phyloP scores from a whole-genome alignment of 2,113 vertebrate genomes.

The Capreolus pygargus region DNA sequence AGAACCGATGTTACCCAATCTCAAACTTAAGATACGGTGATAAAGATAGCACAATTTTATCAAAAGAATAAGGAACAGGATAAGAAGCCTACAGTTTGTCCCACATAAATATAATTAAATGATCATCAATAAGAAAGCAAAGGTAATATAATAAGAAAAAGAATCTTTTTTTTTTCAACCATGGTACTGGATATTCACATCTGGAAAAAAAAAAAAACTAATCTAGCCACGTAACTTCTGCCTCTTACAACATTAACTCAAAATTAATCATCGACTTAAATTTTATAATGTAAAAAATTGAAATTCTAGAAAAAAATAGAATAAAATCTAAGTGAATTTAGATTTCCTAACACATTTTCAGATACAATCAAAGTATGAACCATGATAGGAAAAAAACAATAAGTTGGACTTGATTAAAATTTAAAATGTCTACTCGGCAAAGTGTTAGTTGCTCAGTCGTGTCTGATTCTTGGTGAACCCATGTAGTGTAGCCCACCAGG shows the following conservation, averaged over 20 bases:
- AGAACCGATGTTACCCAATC: not conserved
- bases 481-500: not conserved
- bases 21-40: not conserved
- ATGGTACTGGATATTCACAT: not conserved
- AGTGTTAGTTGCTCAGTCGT: not conserved
- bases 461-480: fast-evolving
- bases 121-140: not conserved
- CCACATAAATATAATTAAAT: not conserved
- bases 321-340: not conserved
- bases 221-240: not conserved
- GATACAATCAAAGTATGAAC: not conserved
- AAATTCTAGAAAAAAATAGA: not conserved
- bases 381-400: not conserved
- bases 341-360: not conserved
- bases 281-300: not conserved
- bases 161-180: not conserved
- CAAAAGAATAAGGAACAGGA: not conserved
- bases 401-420: not conserved
- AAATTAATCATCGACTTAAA: not conserved
- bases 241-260: not conserved
- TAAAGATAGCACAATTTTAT: not conserved
- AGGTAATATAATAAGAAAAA: not conserved
- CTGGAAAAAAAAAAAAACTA: not conserved
- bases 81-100: not conserved
- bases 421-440: not conserved